phyloP scores from a whole-genome alignment of 2,113 vertebrate genomes.

The Australoheros scitulus region DNA sequence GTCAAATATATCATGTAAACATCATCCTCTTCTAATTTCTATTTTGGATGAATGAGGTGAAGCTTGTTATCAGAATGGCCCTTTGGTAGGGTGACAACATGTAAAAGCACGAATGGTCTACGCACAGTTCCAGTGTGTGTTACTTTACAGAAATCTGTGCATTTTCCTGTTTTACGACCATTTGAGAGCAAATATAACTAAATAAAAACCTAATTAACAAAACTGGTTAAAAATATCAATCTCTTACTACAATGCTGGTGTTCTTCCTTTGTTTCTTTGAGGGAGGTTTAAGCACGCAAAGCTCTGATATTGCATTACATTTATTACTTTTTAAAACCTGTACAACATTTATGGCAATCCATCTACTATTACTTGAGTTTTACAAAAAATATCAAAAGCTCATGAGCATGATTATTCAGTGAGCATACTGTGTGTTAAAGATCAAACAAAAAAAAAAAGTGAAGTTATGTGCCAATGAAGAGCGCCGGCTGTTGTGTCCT shows the following conservation, averaged over 20 bases:
- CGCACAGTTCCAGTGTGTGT: background rate
- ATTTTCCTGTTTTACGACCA: background rate
- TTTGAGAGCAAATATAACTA: background rate
- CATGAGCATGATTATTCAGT: background rate
- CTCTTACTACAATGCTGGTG: background rate
- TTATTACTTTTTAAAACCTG: background rate
- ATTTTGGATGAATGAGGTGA: background rate
- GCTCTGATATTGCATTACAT: background rate
- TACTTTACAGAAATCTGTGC: background rate
- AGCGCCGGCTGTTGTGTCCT: background rate
- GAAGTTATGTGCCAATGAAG: background rate
- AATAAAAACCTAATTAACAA: background rate
- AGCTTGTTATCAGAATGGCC: background rate
- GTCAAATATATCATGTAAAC: background rate
- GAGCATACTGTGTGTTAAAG: background rate
- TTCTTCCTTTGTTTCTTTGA: background rate
- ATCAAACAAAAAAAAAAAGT: background rate
- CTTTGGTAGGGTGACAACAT: background rate
- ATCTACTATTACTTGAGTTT: background rate
- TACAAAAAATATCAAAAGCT: background rate
- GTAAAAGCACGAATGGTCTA: accelerated
- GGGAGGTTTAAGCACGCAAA: background rate
- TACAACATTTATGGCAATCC: background rate
- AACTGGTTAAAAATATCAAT: background rate
- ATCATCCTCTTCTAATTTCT: background rate